Evolutionary conservation across 2,888 invertebrate species (phyloP), one percentile per base, ranked within the genome.

Genomic region (Sesia bembeciformis): DNA sequence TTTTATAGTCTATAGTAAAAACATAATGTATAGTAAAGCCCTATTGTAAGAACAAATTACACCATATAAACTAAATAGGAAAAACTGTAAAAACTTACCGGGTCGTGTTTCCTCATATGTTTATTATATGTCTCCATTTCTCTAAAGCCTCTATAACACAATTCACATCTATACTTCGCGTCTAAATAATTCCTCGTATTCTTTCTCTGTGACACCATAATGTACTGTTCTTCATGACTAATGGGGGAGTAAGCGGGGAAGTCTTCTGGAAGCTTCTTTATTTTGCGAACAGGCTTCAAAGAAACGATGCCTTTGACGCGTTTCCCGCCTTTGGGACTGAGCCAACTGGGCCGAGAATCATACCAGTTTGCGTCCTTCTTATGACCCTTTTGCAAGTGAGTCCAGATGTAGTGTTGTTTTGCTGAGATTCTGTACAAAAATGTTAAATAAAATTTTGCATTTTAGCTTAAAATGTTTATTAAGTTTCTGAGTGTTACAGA

Each of bases 51-150:
- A n/a, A n/a, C n/a, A n/a, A n/a, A n/a, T n/a, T n/a, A n/a, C n/a
- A n/a, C n/a, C n/a, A n/a, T n/a, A n/a, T n/a, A n/a, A n/a, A n/a
- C n/a, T n/a, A n/a, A n/a, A n/a, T n/a, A 5, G 5, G 7, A n/a
- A n/a, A n/a, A n/a, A n/a, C n/a, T n/a, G n/a, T n/a, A 56, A 40
- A 8, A 53, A 69, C 79, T 77, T 57, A 87, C 88, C 57, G 86
- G 79, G 59, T 85, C 78, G 69, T 89, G 88, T 66, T 87, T 89
- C 58, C 70, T 78, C 84, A 88, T 83, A 58, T 89, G 88, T 41
- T 84, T 86, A 43, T 66, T 71, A 56, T 77, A 87, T 0, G 88
- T 83, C 2, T 55, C 53, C 38, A 66, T 56, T 52, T 76, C 76
- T 8, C 87, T 65, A 51, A 82, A 89, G 0, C 87, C 88, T 62